Evolutionary conservation across 2,797 vertebrate genomes (phyloP).

Genomic region (Phylloscopus collybita): DNA sequence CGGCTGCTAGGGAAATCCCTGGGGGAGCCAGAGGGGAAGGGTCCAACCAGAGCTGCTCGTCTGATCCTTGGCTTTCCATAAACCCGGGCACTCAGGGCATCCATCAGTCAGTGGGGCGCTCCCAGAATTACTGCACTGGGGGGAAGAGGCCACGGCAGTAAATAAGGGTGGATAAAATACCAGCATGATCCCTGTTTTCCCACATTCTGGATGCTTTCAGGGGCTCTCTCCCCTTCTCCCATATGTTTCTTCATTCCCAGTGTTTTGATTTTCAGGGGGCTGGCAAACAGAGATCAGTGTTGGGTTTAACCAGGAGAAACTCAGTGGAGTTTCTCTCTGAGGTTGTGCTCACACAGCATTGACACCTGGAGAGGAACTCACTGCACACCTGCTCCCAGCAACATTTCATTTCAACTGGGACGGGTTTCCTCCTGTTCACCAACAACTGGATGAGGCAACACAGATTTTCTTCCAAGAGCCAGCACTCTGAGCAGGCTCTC

Average conservation of each 20-base stretch:
- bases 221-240: neutral
- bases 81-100: neutral
- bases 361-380: neutral
- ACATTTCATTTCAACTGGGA: neutral
- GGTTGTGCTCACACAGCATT: accelerated
- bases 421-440: neutral
- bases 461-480: neutral
- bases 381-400: neutral
- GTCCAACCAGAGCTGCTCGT: neutral
- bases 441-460: neutral
- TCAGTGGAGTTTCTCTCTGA: neutral
- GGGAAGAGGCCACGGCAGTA: neutral
- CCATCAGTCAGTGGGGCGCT: neutral
- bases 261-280: neutral
- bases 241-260: neutral
- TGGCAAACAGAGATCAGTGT: neutral
- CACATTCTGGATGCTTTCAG: accelerated
- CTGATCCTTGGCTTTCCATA: neutral
- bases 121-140: neutral
- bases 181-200: accelerated
- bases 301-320: neutral
- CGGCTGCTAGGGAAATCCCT: accelerated
- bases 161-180: neutral
- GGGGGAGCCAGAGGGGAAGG: neutral
- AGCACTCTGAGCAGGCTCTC: neutral